Base-by-base conservation (phyloP, 2,797 vertebrate species). In the Acestrorhynchus altus region DNA sequence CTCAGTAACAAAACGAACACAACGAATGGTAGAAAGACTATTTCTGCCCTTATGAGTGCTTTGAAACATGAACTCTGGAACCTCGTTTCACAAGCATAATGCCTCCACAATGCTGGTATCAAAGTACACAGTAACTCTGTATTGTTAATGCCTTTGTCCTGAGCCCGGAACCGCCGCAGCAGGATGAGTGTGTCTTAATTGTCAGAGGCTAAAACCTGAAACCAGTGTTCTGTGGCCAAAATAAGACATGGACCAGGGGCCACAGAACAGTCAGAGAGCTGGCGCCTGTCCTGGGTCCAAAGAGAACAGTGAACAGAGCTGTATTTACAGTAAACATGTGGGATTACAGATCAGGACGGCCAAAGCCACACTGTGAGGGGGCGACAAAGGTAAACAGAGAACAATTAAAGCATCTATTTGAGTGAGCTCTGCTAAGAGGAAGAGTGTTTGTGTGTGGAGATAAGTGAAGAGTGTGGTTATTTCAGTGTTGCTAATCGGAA, bases 131-230 rank as follows among this genome's bases (percentile, higher is more conserved):
- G 77, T 67, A 64, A 46, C 46, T 11, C 24, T 42, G 66, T 63
- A 65, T 40, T 68, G 66, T 57, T 56, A 16, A 20, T 2, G 5
- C 28, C 35, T 77, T 66, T 74, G 42, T 63, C 64, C 60, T 10
- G 44, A 68, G 73, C 64, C 70, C 39, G 77, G 42, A 83, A 65
- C 63, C 24, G 51, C 46, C 75, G n/a, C 60, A 59, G 18, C 4
- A 20, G 59, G 61, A 76, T 54, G 35, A 65, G 57, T 51, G 18
- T 22, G 67, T 72, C 54, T 47, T 39, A 39, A 74, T 60, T 63
- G 70, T 72, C 46, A 59, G 49, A 44, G 63, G 46, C 26, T 61
- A 64, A n/a, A 80, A 83, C 76, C 77, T 64, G 47, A 80, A 22
- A 78, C 22, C 71, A 49, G 46, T 3, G 40, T 81, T 76, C 74